A percentile compares a stretch with the other conserved stretches of the same genome.
Conservation (phyloP, 2,888 invertebrate genomes). For the Hymenopus coronatus region DNA sequence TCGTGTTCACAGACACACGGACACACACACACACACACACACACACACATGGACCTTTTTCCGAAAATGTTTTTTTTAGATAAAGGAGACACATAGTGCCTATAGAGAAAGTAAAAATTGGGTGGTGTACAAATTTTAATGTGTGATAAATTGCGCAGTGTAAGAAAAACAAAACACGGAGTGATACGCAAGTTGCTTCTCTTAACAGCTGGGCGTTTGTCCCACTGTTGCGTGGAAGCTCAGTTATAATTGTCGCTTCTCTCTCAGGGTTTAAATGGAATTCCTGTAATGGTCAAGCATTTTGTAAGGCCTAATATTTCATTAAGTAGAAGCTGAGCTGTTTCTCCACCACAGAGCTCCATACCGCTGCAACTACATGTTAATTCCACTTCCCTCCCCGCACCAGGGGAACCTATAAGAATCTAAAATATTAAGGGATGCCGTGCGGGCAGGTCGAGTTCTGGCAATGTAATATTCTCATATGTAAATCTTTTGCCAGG, state of each 20-base stretch:
- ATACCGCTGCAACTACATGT: slow-evolving; percentile 3
- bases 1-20: too few relatives aligned
- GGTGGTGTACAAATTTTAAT: too few relatives aligned
- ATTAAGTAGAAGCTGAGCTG: slow-evolving; percentile 11
- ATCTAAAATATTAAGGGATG: background rate
- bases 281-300: slow-evolving; percentile 27
- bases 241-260: slow-evolving; percentile 17
- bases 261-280: slow-evolving; percentile 24
- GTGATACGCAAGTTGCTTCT: too few relatives aligned
- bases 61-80: too few relatives aligned
- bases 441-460: background rate
- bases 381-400: background rate
- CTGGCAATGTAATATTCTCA: background rate
- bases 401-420: slow-evolving; percentile 9
- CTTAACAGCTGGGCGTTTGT: background rate
- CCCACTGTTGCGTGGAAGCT: background rate
- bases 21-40: too few relatives aligned
- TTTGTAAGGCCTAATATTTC: slow-evolving; percentile 25
- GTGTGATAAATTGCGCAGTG: too few relatives aligned
- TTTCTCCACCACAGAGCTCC: background rate
- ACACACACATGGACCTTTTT: too few relatives aligned
- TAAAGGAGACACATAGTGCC: too few relatives aligned
- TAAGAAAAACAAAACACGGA: too few relatives aligned
- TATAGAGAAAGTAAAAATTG: too few relatives aligned
- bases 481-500: background rate